Percentiles rank a stretch among this genome's conserved stretches.
Evolutionary conservation across 2,888 invertebrate genomes (phyloP).

Genomic region (Plebejus argus): DNA sequence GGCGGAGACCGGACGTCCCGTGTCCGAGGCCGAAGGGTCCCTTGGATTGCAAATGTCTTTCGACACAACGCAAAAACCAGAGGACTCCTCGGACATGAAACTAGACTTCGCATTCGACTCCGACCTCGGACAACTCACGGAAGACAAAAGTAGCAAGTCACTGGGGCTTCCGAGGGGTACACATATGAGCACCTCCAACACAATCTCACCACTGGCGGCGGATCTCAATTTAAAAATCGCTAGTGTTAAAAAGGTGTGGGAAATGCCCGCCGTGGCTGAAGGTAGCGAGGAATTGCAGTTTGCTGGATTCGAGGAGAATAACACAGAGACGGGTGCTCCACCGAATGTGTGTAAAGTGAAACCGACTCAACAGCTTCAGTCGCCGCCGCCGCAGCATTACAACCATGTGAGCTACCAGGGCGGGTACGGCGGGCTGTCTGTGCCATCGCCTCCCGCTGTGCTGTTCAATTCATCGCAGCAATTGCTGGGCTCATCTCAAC

Average conservation of each 20-base stretch:
- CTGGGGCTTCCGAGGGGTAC: slow-evolving; percentile 81
- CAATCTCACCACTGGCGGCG: slow-evolving; percentile 90
- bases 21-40: slow-evolving; percentile 66
- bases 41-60: slow-evolving; percentile 86
- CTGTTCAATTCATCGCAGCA: slow-evolving; percentile 89
- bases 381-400: slow-evolving; percentile 84
- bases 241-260: slow-evolving; percentile 95
- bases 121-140: slow-evolving; percentile 87
- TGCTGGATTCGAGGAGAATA: slow-evolving; percentile 68
- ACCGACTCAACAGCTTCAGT: slow-evolving; percentile 89
- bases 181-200: slow-evolving; percentile 83
- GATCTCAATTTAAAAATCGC: slow-evolving; percentile 97
- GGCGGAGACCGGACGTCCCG: slow-evolving; percentile 62
- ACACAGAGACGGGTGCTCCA: slow-evolving; percentile 76
- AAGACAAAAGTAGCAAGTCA: slow-evolving; percentile 83
- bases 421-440: slow-evolving; percentile 89
- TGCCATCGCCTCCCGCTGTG: slow-evolving; percentile 93
- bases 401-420: slow-evolving; percentile 87
- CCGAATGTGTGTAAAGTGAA: slow-evolving; percentile 92
- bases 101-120: slow-evolving; percentile 95
- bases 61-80: slow-evolving; percentile 79
- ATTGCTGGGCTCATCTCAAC: slow-evolving; percentile 76
- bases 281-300: slow-evolving; percentile 76
- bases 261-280: slow-evolving; percentile 87
- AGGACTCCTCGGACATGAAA: slow-evolving; percentile 93